A percentile compares a stretch with the other conserved stretches of the same genome.
Conservation (phyloP, 2,888 invertebrate genomes). For the Zaprionus lineosus region DNA sequence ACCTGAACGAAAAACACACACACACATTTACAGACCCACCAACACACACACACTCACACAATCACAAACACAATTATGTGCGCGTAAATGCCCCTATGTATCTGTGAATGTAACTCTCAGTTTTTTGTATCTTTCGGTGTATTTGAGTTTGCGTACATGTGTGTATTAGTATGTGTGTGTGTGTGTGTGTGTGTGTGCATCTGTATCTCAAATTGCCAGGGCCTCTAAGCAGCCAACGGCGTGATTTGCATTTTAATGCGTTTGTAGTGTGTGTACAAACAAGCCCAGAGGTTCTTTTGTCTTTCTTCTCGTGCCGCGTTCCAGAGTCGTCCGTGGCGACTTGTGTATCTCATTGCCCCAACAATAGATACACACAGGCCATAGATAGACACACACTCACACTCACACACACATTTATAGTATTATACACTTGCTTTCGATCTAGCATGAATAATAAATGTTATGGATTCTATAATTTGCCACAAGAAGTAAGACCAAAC, state of each 20-base stretch:
- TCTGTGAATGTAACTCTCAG: constrained; percentile 18
- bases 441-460: background rate
- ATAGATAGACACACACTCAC: background rate
- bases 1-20: constrained; percentile 21
- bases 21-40: no score
- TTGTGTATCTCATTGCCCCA: background rate
- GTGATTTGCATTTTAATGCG: constrained; percentile 72
- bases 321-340: constrained; percentile 10
- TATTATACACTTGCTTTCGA: background rate
- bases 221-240: constrained; percentile 53
- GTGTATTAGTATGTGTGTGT: constrained; percentile 43
- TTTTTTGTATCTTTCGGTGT: constrained; percentile 42
- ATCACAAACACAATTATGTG: constrained; percentile 43
- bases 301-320: constrained; percentile 9
- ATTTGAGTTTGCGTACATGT: constrained; percentile 40
- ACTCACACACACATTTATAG: no score
- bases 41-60: constrained; percentile 17
- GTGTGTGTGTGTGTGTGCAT: constrained; percentile 48
- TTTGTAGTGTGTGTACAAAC: constrained; percentile 34
- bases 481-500: background rate
- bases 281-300: constrained; percentile 40
- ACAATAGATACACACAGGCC: constrained; percentile 11
- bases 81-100: constrained; percentile 38
- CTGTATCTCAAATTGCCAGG: constrained; percentile 61
- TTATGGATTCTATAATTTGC: background rate